A percentile compares a stretch with the other conserved stretches of the same genome.
Evolutionary conservation across 2,113 vertebrate genomes (phyloP).

Genomic region (Pogona vitticeps): DNA sequence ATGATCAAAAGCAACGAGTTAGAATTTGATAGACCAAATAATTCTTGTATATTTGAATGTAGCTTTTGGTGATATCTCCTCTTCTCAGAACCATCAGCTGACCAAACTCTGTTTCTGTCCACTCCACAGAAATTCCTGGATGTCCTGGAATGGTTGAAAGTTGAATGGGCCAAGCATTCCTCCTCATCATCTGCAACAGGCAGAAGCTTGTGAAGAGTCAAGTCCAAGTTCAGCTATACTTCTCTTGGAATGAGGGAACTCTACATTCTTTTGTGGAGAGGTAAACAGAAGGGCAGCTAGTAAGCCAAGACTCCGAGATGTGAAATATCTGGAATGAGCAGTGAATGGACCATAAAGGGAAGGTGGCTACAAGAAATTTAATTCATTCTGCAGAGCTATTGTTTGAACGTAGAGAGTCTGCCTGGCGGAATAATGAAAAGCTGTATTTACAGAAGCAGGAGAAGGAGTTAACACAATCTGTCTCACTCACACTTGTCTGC

Average conservation of each 20-base stretch:
- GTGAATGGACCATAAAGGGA: conserved; percentile 21
- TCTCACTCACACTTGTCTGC: not conserved
- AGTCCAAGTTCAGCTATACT: conserved; percentile 13
- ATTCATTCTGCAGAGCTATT: not conserved
- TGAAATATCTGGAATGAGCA: conserved; percentile 24
- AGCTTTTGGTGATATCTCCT: not conserved
- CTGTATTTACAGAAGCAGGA: not conserved
- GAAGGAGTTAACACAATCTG: conserved; percentile 8
- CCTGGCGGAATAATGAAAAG: not conserved
- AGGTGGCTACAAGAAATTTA: not conserved
- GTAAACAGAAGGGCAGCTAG: conserved; percentile 38
- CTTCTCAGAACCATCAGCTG: not conserved
- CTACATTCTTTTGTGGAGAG: conserved; percentile 45
- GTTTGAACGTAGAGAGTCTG: not conserved
- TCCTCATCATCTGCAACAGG: conserved; percentile 46
- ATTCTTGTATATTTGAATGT: not conserved
- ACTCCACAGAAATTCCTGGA: conserved; percentile 54
- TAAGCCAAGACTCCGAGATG: conserved; percentile 37
- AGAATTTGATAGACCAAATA: not conserved
- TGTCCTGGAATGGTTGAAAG: conserved; percentile 60
- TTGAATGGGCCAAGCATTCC: conserved; percentile 9
- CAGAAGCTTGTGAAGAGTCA: conserved; percentile 46
- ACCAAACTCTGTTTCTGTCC: not conserved
- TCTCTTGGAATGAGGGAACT: conserved; percentile 46
- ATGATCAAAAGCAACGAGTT: not conserved